These are phyloP conservation scores for Grantiella picta DNA, from an alignment of 2,113 vertebrate species.

Conservation along the genomic window DNA sequence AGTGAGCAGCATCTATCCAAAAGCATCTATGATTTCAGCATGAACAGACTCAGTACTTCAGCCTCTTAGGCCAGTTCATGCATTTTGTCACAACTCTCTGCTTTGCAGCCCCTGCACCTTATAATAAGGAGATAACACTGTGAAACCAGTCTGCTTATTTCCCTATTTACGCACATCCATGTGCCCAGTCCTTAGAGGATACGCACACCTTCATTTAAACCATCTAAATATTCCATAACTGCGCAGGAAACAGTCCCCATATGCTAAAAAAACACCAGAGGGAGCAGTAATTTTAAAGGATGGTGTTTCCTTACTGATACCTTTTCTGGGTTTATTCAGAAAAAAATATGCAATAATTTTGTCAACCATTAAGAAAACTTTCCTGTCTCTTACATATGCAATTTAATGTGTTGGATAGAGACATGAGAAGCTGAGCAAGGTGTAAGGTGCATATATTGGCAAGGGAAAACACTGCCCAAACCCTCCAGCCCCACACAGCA, in stretches of 20 bases:
- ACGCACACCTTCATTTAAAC: neutral
- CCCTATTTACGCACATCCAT: neutral
- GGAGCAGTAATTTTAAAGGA: neutral
- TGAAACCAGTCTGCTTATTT: neutral
- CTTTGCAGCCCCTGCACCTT: neutral
- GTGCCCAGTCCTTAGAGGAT: neutral
- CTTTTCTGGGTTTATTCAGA: neutral
- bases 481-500: neutral
- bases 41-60: neutral
- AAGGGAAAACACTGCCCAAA: neutral
- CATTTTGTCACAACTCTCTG: neutral
- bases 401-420: neutral
- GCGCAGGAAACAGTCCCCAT: neutral
- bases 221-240: neutral
- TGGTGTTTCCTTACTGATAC: neutral
- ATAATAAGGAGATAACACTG: neutral
- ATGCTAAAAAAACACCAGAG: neutral
- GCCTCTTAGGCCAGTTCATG: neutral
- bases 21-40: neutral
- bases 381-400: neutral
- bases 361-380: neutral
- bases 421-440: neutral
- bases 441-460: neutral
- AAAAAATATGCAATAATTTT: neutral
- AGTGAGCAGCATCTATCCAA: neutral